These are phyloP conservation scores for Pungitius pungitius DNA, from an alignment of 2,113 vertebrate species.

Conservation along the genomic window DNA sequence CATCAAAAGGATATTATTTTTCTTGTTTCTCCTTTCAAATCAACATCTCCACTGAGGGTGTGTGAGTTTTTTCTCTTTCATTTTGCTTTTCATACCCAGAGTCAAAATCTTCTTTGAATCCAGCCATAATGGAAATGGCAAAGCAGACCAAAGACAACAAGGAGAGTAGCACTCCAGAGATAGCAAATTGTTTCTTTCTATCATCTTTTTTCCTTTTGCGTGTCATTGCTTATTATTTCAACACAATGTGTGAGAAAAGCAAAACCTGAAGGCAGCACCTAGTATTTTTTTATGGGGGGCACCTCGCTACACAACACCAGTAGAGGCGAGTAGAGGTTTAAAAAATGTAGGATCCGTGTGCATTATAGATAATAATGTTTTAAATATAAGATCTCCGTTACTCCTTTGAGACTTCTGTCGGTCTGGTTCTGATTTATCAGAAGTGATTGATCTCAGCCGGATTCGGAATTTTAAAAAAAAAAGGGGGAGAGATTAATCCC, in stretches of 20 bases:
- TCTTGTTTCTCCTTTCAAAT: slow-evolving; percentile 77
- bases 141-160: slow-evolving; percentile 72
- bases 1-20: slow-evolving; percentile 77
- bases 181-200: slow-evolving; percentile 70
- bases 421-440: slow-evolving; percentile 47
- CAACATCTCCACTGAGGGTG: slow-evolving; percentile 76
- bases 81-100: slow-evolving; percentile 44
- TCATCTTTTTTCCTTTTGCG: slow-evolving; percentile 51
- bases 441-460: slow-evolving; percentile 59
- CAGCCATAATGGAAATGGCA: slow-evolving; percentile 67
- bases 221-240: slow-evolving; percentile 65
- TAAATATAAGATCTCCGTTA: slow-evolving; percentile 68
- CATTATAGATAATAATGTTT: slow-evolving; percentile 74
- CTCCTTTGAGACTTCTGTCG: slow-evolving; percentile 46
- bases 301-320: slow-evolving; percentile 29
- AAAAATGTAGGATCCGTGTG: slow-evolving; percentile 68
- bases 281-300: slow-evolving; percentile 31
- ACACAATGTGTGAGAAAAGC: slow-evolving; percentile 35
- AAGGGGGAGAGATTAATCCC: slow-evolving; percentile 21
- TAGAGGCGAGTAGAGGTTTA: slow-evolving; percentile 50
- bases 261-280: slow-evolving; percentile 49
- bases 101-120: slow-evolving; percentile 62
- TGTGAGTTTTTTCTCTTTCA: slow-evolving; percentile 49
- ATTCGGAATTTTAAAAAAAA: slow-evolving; percentile 46
- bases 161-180: slow-evolving; percentile 53